A percentile compares a stretch with the other conserved stretches of the same genome.
Conservation (phyloP, 2,797 vertebrate species). For the Cirrhinus molitorella region DNA sequence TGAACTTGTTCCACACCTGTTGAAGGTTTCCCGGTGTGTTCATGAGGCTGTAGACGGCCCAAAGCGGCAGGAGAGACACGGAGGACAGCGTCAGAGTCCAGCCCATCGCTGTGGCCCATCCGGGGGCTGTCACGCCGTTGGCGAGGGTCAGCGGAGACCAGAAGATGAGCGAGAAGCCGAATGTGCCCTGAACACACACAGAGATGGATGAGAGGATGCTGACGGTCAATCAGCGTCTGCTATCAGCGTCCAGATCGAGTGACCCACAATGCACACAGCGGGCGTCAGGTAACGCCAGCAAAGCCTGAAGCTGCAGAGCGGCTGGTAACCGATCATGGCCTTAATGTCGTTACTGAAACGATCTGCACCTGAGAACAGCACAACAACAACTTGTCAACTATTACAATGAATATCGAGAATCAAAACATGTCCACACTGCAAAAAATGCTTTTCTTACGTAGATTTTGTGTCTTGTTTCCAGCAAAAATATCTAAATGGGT, state of each 20-base stretch:
- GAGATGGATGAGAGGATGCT: neutral
- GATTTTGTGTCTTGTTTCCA: too few relatives aligned
- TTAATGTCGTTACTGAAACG: constrained; percentile 76
- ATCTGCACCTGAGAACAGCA: constrained; percentile 71
- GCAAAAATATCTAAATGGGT: too few relatives aligned
- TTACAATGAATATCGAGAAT: neutral
- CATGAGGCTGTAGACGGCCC: constrained; percentile 72
- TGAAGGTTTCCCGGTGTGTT: constrained; percentile 69
- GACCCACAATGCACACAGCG: constrained; percentile 76
- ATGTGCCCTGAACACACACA: constrained; percentile 68
- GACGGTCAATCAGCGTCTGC: neutral
- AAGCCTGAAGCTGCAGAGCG: constrained; percentile 71
- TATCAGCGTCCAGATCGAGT: neutral
- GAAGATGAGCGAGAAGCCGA: constrained; percentile 75
- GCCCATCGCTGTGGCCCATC: constrained; percentile 73
- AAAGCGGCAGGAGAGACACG: constrained; percentile 77
- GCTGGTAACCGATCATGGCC: constrained; percentile 76
- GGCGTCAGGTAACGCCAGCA: constrained; percentile 82
- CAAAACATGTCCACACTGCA: too few relatives aligned
- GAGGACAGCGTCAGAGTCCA: constrained; percentile 77
- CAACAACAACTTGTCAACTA: neutral
- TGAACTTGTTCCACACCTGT: too few relatives aligned
- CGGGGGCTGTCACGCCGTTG: constrained; percentile 70
- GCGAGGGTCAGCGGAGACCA: constrained; percentile 76
- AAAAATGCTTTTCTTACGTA: too few relatives aligned